Evolutionary conservation across 2,113 vertebrate genomes (phyloP), one percentile per base, ranked within the genome.

Genomic region (Microtus richardsoni): DNA sequence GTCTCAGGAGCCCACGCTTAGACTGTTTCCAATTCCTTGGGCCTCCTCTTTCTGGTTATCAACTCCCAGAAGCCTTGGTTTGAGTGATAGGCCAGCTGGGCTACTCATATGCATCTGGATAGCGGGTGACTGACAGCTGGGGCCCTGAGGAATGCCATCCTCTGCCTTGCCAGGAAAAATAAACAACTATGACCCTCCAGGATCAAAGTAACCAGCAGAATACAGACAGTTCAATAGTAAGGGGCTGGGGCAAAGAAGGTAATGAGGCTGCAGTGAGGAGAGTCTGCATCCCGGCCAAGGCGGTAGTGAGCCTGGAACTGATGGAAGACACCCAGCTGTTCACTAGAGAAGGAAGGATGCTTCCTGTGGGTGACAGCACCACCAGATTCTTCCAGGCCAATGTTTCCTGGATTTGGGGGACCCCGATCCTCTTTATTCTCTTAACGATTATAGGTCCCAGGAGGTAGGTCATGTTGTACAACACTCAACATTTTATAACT

Each of bases 1-100:
- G 52, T 60, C 79, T 83, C 17, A 14, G 58, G 13, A 68, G 70
- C 36, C 54, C 11, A 64, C 64, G 33, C n/a, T 71, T 36, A 41
- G n/a, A 58, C n/a, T 0, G 0, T n/a, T 75, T 77, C 75, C 82
- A 5, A 58, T 1, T 30, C 36, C 44, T 17, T 2, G 0, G 28
- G 13, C 84, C 74, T 52, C 36, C 64, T 73, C 24, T 54, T 64
- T 44, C 44, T 71, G 28, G 0, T 19, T 83, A 39, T 75, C 58
- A 91, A 7, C 62, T 13, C 44, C 1, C 3, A 26, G 92, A 88
- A 14, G 1, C 22, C 82, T 71, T 68, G 22, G 68, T 33, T 77
- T 88, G 91, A 78, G 4, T 64, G 49, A 89, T 86, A 62, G 62
- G 10, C 30, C 78, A 89, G 78, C 58, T 85, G 83, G 62, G 62